phyloP scores from a whole-genome alignment of 2,888 invertebrate species.

The Leptura quadrifasciata region DNA sequence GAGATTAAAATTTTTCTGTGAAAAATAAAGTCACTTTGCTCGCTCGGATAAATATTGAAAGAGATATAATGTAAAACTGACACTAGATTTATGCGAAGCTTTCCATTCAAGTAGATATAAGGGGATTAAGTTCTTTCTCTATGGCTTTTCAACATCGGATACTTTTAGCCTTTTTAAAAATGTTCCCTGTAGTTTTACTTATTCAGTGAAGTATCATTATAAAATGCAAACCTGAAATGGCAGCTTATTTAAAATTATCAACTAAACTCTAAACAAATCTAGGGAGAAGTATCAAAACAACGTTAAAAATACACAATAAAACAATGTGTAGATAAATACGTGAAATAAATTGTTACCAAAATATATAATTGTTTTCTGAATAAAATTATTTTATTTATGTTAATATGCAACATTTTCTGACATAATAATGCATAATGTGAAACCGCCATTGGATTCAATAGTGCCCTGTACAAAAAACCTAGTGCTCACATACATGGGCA shows the following conservation, averaged over 20 bases:
- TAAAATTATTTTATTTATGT: background rate
- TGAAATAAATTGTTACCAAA: background rate
- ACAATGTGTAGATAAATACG: background rate
- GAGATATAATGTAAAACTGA: background rate
- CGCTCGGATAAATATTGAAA: background rate
- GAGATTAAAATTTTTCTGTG: background rate
- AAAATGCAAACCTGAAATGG: background rate
- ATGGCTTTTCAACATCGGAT: background rate
- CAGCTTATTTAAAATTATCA: background rate
- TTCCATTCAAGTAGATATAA: background rate
- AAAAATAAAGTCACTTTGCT: background rate
- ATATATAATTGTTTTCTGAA: no score
- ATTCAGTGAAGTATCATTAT: background rate
- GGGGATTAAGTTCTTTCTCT: constrained; percentile 9
- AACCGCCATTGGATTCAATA: constrained; percentile 37
- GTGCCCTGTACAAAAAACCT: constrained; percentile 52
- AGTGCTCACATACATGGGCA: constrained; percentile 48
- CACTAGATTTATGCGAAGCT: background rate
- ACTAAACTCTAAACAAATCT: background rate
- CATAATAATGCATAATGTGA: background rate
- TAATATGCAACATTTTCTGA: background rate
- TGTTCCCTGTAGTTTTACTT: constrained; percentile 45
- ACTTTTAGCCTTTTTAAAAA: constrained; percentile 20
- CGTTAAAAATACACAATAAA: background rate
- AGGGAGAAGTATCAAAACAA: no score